phyloP scores from a whole-genome alignment of 2,797 vertebrate genomes.

The Acanthornis magna region DNA sequence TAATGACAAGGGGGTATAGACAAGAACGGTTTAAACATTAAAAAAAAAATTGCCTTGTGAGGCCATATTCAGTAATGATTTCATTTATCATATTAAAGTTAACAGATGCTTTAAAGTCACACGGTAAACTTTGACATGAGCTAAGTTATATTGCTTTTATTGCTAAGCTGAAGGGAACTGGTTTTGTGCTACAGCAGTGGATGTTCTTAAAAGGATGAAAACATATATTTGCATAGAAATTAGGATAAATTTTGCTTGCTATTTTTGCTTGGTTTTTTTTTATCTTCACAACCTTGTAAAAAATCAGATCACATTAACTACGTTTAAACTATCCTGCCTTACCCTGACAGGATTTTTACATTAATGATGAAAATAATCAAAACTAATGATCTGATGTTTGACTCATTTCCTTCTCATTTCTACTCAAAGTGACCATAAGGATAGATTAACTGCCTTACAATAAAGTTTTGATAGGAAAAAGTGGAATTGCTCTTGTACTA shows the following conservation, averaged over 20 bases:
- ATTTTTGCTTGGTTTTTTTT: neutral
- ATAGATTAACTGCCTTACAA: neutral
- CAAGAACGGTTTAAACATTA: constrained; percentile 74
- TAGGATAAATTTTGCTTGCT: neutral
- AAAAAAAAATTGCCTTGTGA: constrained; percentile 72
- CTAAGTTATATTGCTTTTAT: constrained; percentile 51
- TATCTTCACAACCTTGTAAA: neutral
- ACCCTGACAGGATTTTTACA: neutral
- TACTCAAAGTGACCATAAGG: neutral
- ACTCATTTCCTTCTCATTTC: neutral
- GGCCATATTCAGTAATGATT: constrained; percentile 73
- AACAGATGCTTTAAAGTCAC: constrained; percentile 72
- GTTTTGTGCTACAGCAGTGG: neutral
- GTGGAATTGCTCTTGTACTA: neutral
- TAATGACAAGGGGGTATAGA: constrained; percentile 82
- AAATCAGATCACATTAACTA: neutral
- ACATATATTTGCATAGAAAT: neutral
- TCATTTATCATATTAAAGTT: constrained; percentile 72
- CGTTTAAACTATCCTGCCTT: neutral
- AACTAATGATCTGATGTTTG: neutral
- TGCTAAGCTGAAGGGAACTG: constrained; percentile 31
- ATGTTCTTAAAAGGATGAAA: neutral
- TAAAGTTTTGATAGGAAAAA: neutral
- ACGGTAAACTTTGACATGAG: constrained; percentile 73
- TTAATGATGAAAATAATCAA: neutral